Percentiles rank a stretch among this genome's conserved stretches.
phyloP scores from a whole-genome alignment of 2,888 invertebrate species.

The Micropterix aruncella region DNA sequence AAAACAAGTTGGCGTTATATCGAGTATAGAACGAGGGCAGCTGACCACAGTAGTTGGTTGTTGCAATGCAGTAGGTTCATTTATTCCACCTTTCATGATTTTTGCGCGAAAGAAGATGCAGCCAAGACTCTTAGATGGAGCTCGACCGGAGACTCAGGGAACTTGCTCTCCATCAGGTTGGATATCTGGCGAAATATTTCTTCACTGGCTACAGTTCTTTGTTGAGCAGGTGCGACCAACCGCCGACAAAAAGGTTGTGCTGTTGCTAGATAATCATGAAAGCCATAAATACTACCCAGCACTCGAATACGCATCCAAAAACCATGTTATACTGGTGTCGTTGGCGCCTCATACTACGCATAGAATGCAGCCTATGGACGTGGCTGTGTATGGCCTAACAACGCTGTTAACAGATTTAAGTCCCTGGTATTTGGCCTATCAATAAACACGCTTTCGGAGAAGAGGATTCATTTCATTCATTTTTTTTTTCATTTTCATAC shows the following conservation, averaged over 20 bases:
- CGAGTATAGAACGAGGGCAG: slow-evolving; percentile 14
- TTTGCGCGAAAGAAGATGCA: slow-evolving; percentile 17
- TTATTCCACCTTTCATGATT: slow-evolving; percentile 18
- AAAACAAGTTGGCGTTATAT: slow-evolving; percentile 14
- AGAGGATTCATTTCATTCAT: too few species aligned
- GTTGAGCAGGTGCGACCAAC: slow-evolving; percentile 15
- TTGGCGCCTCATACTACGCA: slow-evolving; percentile 14
- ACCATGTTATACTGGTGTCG: slow-evolving; percentile 13
- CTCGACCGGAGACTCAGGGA: slow-evolving; percentile 15
- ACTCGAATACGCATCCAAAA: slow-evolving; percentile 15
- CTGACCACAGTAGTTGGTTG: slow-evolving; percentile 15
- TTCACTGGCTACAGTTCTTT: slow-evolving; percentile 15
- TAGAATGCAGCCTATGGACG: slow-evolving; percentile 13
- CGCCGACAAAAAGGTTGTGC: slow-evolving; percentile 14
- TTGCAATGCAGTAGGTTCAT: slow-evolving; percentile 16
- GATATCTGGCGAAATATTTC: slow-evolving; percentile 14
- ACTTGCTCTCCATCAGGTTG: slow-evolving; percentile 15
- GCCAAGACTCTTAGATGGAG: slow-evolving; percentile 15
- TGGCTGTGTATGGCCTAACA: slow-evolving; percentile 11
- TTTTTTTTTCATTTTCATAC: too few species aligned
- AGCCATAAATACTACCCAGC: slow-evolving; percentile 16
- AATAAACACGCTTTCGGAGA: too few species aligned
- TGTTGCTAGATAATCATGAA: slow-evolving; percentile 17
- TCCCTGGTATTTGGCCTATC: too few species aligned
- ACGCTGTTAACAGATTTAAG: too few species aligned